A percentile compares a stretch with the other conserved stretches of the same genome.
phyloP scores from a whole-genome alignment of 1,140 invertebrate species.

The Apis dorsata region DNA sequence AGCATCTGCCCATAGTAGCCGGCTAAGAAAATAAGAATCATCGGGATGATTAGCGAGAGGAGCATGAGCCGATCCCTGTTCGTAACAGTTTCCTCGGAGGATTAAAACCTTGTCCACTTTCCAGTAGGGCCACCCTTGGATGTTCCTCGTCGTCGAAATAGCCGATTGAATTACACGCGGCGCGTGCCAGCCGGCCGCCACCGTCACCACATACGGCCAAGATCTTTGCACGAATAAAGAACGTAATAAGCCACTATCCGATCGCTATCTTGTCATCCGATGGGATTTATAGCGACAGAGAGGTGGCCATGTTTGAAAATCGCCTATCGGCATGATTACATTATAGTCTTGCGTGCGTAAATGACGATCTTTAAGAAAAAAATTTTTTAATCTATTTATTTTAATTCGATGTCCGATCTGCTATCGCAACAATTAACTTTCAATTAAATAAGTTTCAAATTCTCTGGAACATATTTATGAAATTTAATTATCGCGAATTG shows the following conservation, averaged over 20 bases:
- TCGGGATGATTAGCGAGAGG: conserved; percentile 64
- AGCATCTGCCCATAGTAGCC: conserved; percentile 65
- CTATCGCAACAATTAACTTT: no score
- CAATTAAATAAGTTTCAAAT: no score
- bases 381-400: no score
- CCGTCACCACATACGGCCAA: conserved; percentile 37
- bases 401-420: no score
- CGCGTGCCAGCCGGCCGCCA: conserved; percentile 73
- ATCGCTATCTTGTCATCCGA: conserved; percentile 39
- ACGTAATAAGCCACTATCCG: conserved; percentile 28
- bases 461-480: no score
- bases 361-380: no score
- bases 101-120: conserved; percentile 50
- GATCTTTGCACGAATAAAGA: conserved; percentile 42
- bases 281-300: conserved; percentile 20
- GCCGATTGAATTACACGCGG: conserved; percentile 78
- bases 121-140: background rate
- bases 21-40: conserved; percentile 73
- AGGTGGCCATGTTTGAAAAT: background rate
- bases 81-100: conserved; percentile 69
- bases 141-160: conserved; percentile 69
- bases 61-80: conserved; percentile 40
- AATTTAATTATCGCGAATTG: no score
- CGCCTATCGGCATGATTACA: no score
- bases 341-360: no score